A percentile compares a stretch with the other conserved stretches of the same genome.
These are phyloP conservation scores for Seriola rivoliana DNA, from an alignment of 2,113 vertebrate species.

Conservation along the genomic window DNA sequence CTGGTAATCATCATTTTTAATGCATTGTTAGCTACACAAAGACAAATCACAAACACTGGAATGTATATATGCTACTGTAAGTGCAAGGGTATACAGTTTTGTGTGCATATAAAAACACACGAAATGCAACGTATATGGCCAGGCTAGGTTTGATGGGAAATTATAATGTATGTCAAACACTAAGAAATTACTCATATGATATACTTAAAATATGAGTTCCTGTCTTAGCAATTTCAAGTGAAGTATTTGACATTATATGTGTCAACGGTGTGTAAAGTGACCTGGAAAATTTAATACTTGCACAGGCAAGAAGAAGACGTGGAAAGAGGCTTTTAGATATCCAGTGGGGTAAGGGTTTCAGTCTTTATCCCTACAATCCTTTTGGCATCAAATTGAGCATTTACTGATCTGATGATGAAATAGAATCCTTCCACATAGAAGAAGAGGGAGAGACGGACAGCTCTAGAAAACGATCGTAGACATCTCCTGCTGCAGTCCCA, in stretches of 20 bases:
- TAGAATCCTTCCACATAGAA: constrained; percentile 21
- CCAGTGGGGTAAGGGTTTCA: constrained; percentile 53
- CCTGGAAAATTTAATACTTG: constrained; percentile 44
- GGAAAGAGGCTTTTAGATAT: constrained; percentile 57
- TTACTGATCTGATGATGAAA: constrained; percentile 72
- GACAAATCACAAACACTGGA: neutral
- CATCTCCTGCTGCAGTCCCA: constrained; percentile 11
- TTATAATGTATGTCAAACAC: neutral
- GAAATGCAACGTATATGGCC: constrained; percentile 5
- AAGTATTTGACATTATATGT: constrained; percentile 20
- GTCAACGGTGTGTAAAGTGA: constrained; percentile 11
- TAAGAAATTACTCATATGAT: neutral
- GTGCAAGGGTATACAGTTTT: neutral
- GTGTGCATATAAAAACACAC: neutral
- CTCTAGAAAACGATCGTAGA: constrained; percentile 25
- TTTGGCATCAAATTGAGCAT: constrained; percentile 61
- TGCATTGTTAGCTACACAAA: neutral
- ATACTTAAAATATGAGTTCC: neutral
- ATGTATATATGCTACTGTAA: neutral
- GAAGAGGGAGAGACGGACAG: neutral
- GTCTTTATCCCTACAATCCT: constrained; percentile 64
- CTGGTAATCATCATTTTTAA: neutral
- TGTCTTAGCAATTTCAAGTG: constrained; percentile 7
- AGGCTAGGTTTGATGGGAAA: neutral
- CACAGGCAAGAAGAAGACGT: constrained; percentile 31